Base-by-base conservation (phyloP, 1,140 invertebrate genomes). In the Monomorium pharaonis region DNA sequence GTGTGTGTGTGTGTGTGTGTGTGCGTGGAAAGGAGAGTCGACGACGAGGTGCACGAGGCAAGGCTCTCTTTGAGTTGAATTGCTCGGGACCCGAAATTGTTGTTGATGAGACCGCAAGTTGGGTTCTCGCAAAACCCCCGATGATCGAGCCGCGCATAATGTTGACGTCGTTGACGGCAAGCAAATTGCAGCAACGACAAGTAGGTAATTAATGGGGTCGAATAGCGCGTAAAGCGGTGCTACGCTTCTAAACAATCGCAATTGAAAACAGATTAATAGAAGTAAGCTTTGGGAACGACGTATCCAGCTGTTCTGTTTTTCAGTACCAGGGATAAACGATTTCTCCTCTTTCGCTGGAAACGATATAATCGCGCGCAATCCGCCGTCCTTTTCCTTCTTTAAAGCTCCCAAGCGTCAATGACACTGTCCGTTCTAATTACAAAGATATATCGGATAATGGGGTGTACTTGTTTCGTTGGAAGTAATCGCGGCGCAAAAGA, bases 171-270 rank as follows among this genome's bases (percentile, higher is more conserved):
- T n/a, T n/a, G 21, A 24, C 24, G 24, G 14, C 44, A 33, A 49
- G 44, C 14, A 51, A 78, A 78, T 67, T 78, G 42, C 42, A 42
- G 44, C n/a, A 30, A 9, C 5, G 18, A 33, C n/a, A n/a, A n/a
- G n/a, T n/a, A n/a, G n/a, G n/a, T 78, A 78, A 78, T 78, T 67
- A 78, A 78, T 44, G 76, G 14, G 33, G 42, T 18, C 14, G 42
- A 14, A n/a, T n/a, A 21, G 49, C 12, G 30, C 33, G 44, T 18
- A 80, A 27, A 47, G 27, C 1, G n/a, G 30, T 10, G 14, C n/a
- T 49, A 21, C 16, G 16, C 30, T 44, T 44, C 42, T 24, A 30
- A 80, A 80, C n/a, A 27, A 47, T 21, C 27, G 18, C 18, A 37
- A 37, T n/a, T 69, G n/a, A 80, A 69, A 80, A 54, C 30, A n/a